A percentile compares a stretch with the other conserved stretches of the same genome.
phyloP scores from a whole-genome alignment of 2,113 vertebrate species.

The Nerophis lumbriciformis region DNA sequence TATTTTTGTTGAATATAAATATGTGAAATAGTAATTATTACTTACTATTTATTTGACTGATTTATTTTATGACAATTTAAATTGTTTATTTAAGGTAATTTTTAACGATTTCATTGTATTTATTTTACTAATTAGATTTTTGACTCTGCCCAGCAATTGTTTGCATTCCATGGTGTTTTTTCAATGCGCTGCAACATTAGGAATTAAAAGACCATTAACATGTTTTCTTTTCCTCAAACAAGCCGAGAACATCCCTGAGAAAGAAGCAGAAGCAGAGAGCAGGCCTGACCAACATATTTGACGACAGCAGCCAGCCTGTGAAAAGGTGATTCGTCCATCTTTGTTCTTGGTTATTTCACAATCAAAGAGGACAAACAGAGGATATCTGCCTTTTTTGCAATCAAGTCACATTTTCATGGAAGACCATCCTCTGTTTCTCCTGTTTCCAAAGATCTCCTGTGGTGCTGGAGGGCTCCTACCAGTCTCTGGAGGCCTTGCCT shows the following conservation, averaged over 20 bases:
- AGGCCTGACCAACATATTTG: constrained; percentile 44
- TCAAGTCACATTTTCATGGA: constrained; percentile 6
- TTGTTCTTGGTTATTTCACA: no score
- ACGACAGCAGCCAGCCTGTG: constrained; percentile 38
- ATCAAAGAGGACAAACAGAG: constrained; percentile 58
- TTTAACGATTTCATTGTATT: no score
- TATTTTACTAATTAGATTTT: not conserved
- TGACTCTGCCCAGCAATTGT: no score
- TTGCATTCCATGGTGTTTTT: no score
- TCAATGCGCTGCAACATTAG: no score
- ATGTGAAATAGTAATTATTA: no score
- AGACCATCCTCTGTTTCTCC: constrained; percentile 60
- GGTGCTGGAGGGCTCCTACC: constrained; percentile 61
- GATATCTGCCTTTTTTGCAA: constrained; percentile 38
- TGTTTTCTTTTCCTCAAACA: constrained; percentile 1
- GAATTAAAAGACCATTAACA: no score
- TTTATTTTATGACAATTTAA: no score
- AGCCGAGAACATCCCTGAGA: constrained; percentile 55
- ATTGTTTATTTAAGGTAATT: no score
- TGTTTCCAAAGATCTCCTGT: constrained; percentile 56
- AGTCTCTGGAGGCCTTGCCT: constrained; percentile 67
- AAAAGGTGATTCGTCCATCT: constrained; percentile 55
- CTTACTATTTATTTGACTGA: no score
- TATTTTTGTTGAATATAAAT: no score
- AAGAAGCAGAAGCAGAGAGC: constrained; percentile 64